Percentiles rank a stretch among this genome's conserved stretches.
Evolutionary conservation across 2,888 invertebrate species (phyloP).

Genomic region (Ophion ellenae): DNA sequence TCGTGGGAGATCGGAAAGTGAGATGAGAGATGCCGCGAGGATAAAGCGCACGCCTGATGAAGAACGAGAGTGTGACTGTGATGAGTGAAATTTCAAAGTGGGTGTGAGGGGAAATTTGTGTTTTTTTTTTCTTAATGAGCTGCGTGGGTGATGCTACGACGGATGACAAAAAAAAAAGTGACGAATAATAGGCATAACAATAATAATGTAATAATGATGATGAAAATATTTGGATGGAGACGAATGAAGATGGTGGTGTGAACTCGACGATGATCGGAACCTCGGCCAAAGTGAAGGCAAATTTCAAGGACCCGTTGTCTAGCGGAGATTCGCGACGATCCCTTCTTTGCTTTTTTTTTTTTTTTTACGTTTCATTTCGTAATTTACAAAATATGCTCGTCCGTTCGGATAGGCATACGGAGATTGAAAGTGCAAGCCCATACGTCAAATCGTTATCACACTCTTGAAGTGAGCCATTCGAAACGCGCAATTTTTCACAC

Average conservation of each 20-base stretch:
- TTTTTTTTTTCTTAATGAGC: not conserved
- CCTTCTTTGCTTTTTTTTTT: slow-evolving; percentile 33
- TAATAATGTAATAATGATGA: slow-evolving; percentile 41
- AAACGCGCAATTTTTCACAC: not conserved
- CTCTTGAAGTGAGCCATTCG: not conserved
- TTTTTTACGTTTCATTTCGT: slow-evolving; percentile 11
- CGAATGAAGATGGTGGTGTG: slow-evolving; percentile 51
- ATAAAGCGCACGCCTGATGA: slow-evolving; percentile 1
- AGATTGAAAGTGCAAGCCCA: not conserved
- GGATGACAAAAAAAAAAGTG: not conserved
- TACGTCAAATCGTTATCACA: not conserved
- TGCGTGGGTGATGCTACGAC: not conserved
- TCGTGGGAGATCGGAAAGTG: not conserved
- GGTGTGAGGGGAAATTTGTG: not conserved
- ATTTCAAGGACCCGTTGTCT: slow-evolving; percentile 75
- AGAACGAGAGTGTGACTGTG: not conserved
- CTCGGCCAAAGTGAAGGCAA: slow-evolving; percentile 82
- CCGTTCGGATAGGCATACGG: slow-evolving; percentile 6
- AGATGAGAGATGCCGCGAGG: slow-evolving; percentile 33
- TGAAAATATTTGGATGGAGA: slow-evolving; percentile 10
- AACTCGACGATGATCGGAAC: slow-evolving; percentile 78
- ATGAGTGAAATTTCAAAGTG: slow-evolving; percentile 1
- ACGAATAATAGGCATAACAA: slow-evolving; percentile 14
- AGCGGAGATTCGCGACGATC: slow-evolving; percentile 82
- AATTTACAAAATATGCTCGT: slow-evolving; percentile 2